Percentiles rank a stretch among this genome's conserved stretches.
These are phyloP conservation scores for Tetranychus cinnabarinus DNA, from an alignment of 1,140 invertebrate genomes.

Conservation along the genomic window DNA sequence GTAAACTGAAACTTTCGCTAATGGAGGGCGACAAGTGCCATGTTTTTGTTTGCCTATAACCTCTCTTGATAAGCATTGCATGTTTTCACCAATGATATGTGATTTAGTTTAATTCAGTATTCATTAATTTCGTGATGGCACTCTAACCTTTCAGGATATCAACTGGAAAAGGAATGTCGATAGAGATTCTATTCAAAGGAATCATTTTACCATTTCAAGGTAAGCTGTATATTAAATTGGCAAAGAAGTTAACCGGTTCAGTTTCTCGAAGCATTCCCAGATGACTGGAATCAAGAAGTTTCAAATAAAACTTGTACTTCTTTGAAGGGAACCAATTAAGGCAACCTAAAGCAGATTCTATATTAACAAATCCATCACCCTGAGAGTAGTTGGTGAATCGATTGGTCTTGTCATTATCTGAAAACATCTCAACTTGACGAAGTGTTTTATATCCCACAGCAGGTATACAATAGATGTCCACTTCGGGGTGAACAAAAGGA, in stretches of 20 bases:
- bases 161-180: no score
- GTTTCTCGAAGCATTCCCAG: neutral
- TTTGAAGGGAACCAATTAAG: neutral
- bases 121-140: no score
- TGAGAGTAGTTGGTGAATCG: neutral
- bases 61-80: no score
- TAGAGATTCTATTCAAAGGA: no score
- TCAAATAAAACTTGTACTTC: neutral
- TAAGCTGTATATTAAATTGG: neutral
- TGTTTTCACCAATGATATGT: no score
- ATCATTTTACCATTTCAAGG: neutral
- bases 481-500: neutral
- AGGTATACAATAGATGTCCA: neutral
- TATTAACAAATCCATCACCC: slow-evolving; percentile 1
- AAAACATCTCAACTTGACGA: neutral
- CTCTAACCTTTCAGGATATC: no score
- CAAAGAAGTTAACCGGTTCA: neutral
- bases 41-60: no score
- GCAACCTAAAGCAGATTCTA: neutral
- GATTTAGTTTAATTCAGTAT: no score
- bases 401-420: neutral
- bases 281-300: neutral
- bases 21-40: no score
- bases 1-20: no score
- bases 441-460: neutral